These are phyloP conservation scores for Platycheirus rosarum DNA, from an alignment of 2,888 invertebrate species.

Conservation along the genomic window DNA sequence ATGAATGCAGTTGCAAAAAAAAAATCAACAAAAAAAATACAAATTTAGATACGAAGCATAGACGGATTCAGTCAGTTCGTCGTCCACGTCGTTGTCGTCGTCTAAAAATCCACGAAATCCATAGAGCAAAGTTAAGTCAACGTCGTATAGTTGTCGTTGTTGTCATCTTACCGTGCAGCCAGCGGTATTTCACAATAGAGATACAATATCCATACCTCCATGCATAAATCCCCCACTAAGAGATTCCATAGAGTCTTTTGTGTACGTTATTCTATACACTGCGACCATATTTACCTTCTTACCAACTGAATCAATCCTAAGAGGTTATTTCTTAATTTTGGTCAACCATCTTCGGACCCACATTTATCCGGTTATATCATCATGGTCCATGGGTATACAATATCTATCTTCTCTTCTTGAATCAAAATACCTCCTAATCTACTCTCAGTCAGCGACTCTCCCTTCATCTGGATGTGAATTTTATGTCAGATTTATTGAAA, in stretches of 20 bases:
- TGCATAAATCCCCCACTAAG: conserved; percentile 19
- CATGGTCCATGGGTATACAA: neutral
- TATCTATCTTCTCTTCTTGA: conserved; percentile 17
- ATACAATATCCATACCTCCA: conserved; percentile 40
- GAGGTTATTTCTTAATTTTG: conserved; percentile 71
- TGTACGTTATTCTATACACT: conserved; percentile 30
- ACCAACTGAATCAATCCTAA: conserved; percentile 60
- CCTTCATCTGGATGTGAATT: conserved; percentile 15
- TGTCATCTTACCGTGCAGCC: conserved; percentile 9
- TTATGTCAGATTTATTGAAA: conserved; percentile 55
- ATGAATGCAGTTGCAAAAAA: conserved; percentile 4
- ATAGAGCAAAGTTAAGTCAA: conserved; percentile 36
- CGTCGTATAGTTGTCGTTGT: conserved; percentile 16
- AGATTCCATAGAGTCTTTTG: conserved; percentile 43
- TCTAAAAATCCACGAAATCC: conserved; percentile 44
- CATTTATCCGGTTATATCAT: conserved; percentile 15
- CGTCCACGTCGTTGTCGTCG: conserved; percentile 18
- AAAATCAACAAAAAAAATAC: conserved; percentile 9
- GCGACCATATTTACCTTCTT: conserved; percentile 45
- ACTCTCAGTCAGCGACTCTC: neutral
- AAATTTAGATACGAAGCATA: conserved; percentile 27
- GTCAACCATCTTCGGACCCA: conserved; percentile 38
- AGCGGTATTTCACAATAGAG: conserved; percentile 55
- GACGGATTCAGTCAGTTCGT: conserved; percentile 24
- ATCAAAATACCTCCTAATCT: conserved; percentile 25